A percentile compares a stretch with the other conserved stretches of the same genome.
Conservation (phyloP, 1,140 invertebrate genomes). For the Drosophila auraria region DNA sequence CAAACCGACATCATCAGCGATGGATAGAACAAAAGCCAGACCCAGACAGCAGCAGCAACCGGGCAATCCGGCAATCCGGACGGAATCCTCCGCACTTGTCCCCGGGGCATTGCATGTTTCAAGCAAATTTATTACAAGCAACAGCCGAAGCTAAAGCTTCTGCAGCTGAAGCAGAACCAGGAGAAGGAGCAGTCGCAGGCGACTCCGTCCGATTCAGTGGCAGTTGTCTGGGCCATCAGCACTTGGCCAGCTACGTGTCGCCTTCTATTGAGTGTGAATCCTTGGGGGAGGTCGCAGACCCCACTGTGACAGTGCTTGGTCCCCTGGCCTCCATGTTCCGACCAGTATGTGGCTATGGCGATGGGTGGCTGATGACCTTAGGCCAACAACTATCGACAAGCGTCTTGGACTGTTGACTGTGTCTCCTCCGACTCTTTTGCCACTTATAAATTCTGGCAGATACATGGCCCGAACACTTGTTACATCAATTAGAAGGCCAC, state of each 20-base stretch:
- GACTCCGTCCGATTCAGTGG: conserved; percentile 38
- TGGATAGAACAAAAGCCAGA: conserved; percentile 78
- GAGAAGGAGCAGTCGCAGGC: conserved; percentile 35
- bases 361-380: conserved; percentile 60
- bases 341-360: conserved; percentile 2
- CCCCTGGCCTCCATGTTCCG: not conserved
- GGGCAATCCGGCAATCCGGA: conserved; percentile 10
- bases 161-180: conserved; percentile 17
- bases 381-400: conserved; percentile 77
- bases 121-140: conserved; percentile 84
- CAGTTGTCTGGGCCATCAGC: conserved; percentile 79
- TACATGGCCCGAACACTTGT: conserved; percentile 84
- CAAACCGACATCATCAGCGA: conserved; percentile 82
- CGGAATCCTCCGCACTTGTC: conserved; percentile 71
- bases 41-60: conserved; percentile 17
- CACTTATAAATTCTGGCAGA: conserved; percentile 80
- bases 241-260: conserved; percentile 73
- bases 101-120: conserved; percentile 80
- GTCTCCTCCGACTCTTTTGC: conserved; percentile 71
- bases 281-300: conserved; percentile 34
- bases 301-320: conserved; percentile 4
- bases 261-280: conserved; percentile 75
- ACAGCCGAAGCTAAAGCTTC: conserved; percentile 53
- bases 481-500: conserved; percentile 84
- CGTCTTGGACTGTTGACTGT: conserved; percentile 72